A percentile compares a stretch with the other conserved stretches of the same genome.
These are phyloP conservation scores for Pangasianodon hypophthalmus DNA, from an alignment of 2,113 vertebrate genomes.

Conservation along the genomic window DNA sequence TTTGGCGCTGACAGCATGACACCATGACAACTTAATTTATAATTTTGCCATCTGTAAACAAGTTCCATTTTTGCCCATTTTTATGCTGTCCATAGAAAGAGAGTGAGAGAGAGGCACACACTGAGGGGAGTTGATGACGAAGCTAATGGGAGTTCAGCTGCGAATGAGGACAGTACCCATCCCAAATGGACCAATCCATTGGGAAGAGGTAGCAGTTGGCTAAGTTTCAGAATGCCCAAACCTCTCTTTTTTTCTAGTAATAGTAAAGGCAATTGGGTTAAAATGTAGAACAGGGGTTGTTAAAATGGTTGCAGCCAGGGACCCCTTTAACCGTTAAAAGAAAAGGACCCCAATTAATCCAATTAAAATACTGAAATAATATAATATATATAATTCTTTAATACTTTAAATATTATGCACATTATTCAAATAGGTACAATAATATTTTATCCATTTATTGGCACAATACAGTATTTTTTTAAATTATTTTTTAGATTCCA, in stretches of 20 bases:
- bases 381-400: too few species aligned
- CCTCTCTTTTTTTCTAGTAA: not conserved
- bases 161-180: not conserved
- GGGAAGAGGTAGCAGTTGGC: not conserved
- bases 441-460: too few species aligned
- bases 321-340: not conserved
- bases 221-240: not conserved
- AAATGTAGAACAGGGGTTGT: not conserved
- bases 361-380: not conserved
- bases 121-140: not conserved
- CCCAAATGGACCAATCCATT: not conserved
- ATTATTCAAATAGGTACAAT: too few species aligned
- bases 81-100: not conserved
- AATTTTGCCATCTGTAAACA: slow-evolving; percentile 59
- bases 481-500: too few species aligned
- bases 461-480: too few species aligned
- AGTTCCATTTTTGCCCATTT: slow-evolving; percentile 43
- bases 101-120: not conserved
- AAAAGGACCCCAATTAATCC: not conserved
- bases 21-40: slow-evolving; percentile 57
- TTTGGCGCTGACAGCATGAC: slow-evolving; percentile 40
- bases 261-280: too few species aligned
- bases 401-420: too few species aligned
- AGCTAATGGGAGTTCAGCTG: not conserved
- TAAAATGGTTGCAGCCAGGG: not conserved